phyloP scores from a whole-genome alignment of 1,140 invertebrate species.

The Drosophila pseudoobscura region DNA sequence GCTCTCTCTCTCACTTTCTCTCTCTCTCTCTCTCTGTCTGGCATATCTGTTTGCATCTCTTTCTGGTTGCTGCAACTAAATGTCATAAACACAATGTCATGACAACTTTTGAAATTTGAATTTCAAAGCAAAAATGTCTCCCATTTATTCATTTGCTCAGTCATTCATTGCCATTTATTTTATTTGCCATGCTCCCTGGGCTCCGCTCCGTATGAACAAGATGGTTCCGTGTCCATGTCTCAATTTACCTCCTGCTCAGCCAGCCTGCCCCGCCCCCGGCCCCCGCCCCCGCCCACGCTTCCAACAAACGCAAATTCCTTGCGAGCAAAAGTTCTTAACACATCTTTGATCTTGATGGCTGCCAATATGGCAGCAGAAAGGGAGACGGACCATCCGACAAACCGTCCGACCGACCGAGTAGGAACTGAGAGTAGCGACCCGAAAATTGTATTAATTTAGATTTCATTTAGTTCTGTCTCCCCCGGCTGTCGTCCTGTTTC shows the following conservation, averaged over 20 bases:
- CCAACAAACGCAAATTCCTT: constrained; percentile 47
- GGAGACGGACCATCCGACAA: neutral
- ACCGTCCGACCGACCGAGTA: too few species aligned
- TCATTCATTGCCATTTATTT: constrained; percentile 81
- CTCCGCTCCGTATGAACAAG: constrained; percentile 28
- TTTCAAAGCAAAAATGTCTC: constrained; percentile 77
- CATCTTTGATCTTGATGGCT: constrained; percentile 71
- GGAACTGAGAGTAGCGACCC: constrained; percentile 47
- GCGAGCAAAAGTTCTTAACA: constrained; percentile 44
- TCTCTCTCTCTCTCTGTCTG: neutral
- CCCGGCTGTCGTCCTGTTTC: neutral
- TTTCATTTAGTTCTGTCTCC: constrained; percentile 62
- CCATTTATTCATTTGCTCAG: constrained; percentile 78
- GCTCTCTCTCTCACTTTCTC: neutral
- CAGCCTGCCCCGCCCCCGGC: constrained; percentile 5
- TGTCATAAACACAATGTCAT: constrained; percentile 81
- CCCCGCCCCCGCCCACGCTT: neutral
- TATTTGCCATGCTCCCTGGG: constrained; percentile 50
- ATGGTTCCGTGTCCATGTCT: constrained; percentile 63
- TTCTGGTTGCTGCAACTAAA: constrained; percentile 48
- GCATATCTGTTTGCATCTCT: constrained; percentile 13
- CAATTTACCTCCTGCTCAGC: constrained; percentile 20
- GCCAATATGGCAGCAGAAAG: constrained; percentile 51
- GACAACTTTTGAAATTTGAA: constrained; percentile 82
- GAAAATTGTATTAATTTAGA: constrained; percentile 77